Conservation (phyloP, 2,797 vertebrate species). For the Amblyopsis hoosieri region DNA sequence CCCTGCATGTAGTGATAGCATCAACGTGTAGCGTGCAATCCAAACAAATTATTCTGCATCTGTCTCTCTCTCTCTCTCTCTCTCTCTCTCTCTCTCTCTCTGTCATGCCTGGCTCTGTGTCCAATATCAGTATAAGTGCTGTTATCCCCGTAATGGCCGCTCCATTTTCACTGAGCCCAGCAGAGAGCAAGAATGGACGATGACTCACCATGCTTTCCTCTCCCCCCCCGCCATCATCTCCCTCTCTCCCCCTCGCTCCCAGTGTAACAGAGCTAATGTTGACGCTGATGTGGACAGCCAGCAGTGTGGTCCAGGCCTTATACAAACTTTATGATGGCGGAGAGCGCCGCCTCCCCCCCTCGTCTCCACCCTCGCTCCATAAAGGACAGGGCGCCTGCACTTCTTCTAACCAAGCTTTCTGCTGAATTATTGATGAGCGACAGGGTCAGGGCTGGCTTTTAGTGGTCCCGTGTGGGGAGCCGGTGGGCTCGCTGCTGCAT, state of each 20-base stretch:
- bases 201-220: slow-evolving; percentile 49
- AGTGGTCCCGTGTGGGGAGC: slow-evolving; percentile 79
- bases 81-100: slow-evolving; percentile 5
- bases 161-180: slow-evolving; percentile 35
- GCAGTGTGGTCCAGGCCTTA: slow-evolving; percentile 72
- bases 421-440: slow-evolving; percentile 91
- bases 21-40: no score
- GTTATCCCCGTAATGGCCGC: slow-evolving; percentile 19
- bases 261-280: slow-evolving; percentile 86
- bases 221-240: slow-evolving; percentile 18
- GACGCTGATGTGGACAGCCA: slow-evolving; percentile 73
- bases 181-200: slow-evolving; percentile 35
- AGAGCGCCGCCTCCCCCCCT: slow-evolving; percentile 70
- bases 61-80: slow-evolving; percentile 11
- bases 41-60: background rate
- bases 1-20: no score
- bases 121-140: slow-evolving; percentile 25
- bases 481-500: slow-evolving; percentile 54
- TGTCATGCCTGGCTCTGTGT: slow-evolving; percentile 19
- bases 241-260: slow-evolving; percentile 1
- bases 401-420: slow-evolving; percentile 89
- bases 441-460: slow-evolving; percentile 86
- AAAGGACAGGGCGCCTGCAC: slow-evolving; percentile 85
- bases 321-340: slow-evolving; percentile 87
- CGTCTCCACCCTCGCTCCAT: slow-evolving; percentile 42